These are phyloP conservation scores for Thymallus thymallus DNA, from an alignment of 2,113 vertebrate species.

Conservation along the genomic window DNA sequence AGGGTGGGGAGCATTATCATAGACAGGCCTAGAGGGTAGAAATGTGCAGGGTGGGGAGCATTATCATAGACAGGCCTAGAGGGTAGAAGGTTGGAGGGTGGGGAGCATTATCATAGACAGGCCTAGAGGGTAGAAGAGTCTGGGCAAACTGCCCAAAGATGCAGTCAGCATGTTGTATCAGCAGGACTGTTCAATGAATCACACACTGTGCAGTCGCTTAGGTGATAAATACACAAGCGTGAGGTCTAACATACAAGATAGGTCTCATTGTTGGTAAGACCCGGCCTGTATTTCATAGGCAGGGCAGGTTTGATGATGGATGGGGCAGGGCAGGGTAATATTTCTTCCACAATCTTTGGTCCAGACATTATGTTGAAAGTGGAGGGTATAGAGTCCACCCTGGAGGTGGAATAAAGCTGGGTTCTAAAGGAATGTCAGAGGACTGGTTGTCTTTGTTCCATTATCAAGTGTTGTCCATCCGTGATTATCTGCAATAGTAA, in stretches of 20 bases:
- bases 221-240: slow-evolving; percentile 75
- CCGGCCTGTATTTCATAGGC: slow-evolving; percentile 67
- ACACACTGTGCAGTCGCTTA: slow-evolving; percentile 60
- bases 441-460: neutral
- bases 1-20: too few relatives aligned
- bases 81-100: too few relatives aligned
- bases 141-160: slow-evolving; percentile 53
- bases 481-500: neutral
- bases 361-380: slow-evolving; percentile 55
- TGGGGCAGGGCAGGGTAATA: slow-evolving; percentile 60
- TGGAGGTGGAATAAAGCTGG: slow-evolving; percentile 45
- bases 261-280: slow-evolving; percentile 66
- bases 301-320: slow-evolving; percentile 70
- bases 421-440: neutral
- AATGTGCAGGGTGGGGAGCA: too few relatives aligned
- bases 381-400: slow-evolving; percentile 37
- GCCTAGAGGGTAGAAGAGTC: slow-evolving; percentile 12
- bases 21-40: too few relatives aligned
- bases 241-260: slow-evolving; percentile 73
- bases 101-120: slow-evolving; percentile 36
- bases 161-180: slow-evolving; percentile 69
- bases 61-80: too few relatives aligned
- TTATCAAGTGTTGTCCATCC: neutral
- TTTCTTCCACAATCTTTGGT: slow-evolving; percentile 67
- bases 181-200: slow-evolving; percentile 70